phyloP scores from a whole-genome alignment of 2,113 vertebrate species.

The Archocentrus centrarchus region DNA sequence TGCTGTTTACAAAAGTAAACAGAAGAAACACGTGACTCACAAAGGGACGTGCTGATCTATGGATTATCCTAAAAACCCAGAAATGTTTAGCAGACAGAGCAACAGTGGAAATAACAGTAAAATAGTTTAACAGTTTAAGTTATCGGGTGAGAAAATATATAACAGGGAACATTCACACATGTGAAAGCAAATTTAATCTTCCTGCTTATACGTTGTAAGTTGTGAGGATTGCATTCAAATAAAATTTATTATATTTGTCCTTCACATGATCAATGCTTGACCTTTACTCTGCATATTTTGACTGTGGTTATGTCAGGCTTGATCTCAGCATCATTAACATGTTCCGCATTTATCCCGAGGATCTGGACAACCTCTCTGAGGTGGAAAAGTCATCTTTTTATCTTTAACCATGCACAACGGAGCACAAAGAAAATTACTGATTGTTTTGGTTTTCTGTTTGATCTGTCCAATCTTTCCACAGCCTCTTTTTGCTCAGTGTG shows the following conservation, averaged over 20 bases:
- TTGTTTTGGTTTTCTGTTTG: not conserved
- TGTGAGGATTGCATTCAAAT: too few species aligned
- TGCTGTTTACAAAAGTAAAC: not conserved
- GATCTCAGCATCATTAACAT: not conserved
- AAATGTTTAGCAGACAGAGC: not conserved
- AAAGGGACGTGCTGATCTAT: not conserved
- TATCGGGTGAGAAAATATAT: not conserved
- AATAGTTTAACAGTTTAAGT: not conserved
- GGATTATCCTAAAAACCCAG: not conserved
- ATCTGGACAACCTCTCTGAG: not conserved
- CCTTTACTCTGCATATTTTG: too few species aligned
- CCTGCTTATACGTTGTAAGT: too few species aligned
- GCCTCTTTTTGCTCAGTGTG: not conserved
- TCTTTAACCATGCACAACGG: not conserved
- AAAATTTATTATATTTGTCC: too few species aligned
- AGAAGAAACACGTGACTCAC: not conserved
- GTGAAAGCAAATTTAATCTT: too few species aligned
- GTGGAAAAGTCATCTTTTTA: not conserved
- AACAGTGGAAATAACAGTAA: not conserved
- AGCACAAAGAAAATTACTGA: not conserved
- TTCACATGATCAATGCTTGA: too few species aligned
- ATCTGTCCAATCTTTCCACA: not conserved
- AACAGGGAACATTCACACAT: too few species aligned
- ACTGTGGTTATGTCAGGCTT: too few species aligned
- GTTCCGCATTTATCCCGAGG: not conserved